These are phyloP conservation scores for Andrena hattorfiana DNA, from an alignment of 2,888 invertebrate genomes.

Conservation along the genomic window DNA sequence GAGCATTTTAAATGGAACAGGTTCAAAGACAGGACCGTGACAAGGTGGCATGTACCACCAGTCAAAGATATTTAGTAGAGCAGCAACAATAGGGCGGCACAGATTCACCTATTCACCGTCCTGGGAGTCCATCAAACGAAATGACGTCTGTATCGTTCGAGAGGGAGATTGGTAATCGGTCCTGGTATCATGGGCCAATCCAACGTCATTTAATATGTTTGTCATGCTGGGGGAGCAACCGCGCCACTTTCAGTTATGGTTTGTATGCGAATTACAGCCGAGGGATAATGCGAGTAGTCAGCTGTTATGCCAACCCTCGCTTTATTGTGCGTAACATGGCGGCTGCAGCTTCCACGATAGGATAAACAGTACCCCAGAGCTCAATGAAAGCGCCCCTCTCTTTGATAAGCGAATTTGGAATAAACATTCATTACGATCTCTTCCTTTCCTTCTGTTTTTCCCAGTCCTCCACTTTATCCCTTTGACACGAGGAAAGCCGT, in stretches of 20 bases:
- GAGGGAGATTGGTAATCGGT: slow-evolving; percentile 63
- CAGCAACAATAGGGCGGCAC: slow-evolving; percentile 36
- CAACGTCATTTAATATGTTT: slow-evolving; percentile 76
- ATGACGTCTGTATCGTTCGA: slow-evolving; percentile 63
- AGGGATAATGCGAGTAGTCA: slow-evolving; percentile 69
- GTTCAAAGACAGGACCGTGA: background rate
- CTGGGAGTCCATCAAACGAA: slow-evolving; percentile 61
- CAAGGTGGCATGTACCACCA: slow-evolving; percentile 1
- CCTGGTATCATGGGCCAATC: slow-evolving; percentile 68
- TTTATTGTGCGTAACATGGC: slow-evolving; percentile 58
- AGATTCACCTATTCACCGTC: slow-evolving; percentile 58
- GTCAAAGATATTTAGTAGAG: slow-evolving; percentile 33
- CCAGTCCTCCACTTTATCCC: background rate
- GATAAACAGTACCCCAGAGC: slow-evolving; percentile 67
- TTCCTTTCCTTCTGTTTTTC: background rate
- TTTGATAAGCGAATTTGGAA: slow-evolving; percentile 65
- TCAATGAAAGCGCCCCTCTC: slow-evolving; percentile 49
- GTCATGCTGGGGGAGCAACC: slow-evolving; percentile 48
- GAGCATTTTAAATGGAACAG: slow-evolving; percentile 12
- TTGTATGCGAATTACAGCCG: slow-evolving; percentile 68
- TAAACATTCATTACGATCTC: slow-evolving; percentile 67
- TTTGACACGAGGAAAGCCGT: background rate
- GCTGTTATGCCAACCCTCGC: slow-evolving; percentile 64
- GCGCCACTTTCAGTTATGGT: slow-evolving; percentile 59
- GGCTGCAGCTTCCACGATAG: slow-evolving; percentile 63